Evolutionary conservation across 1,140 invertebrate genomes (phyloP), one percentile per base, ranked within the genome.

Genomic region (Musca domestica): DNA sequence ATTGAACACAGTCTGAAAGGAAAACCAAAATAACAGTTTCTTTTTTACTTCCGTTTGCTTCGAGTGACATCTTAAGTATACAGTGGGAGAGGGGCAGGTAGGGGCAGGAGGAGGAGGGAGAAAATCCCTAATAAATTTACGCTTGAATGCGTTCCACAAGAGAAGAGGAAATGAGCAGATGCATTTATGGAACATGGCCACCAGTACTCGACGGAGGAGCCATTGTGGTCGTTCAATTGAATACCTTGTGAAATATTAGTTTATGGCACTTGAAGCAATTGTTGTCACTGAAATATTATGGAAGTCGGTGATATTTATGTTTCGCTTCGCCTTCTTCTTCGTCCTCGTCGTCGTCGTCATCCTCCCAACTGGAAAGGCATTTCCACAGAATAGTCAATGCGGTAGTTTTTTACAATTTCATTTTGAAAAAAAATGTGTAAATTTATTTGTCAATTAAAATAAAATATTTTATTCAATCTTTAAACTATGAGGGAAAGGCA

Each of bases 231-330:
- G 51, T 54, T 54, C 22, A 22, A 22, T 54, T 54, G 51, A 22
- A 14, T 54, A 54, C 22, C 10, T 20, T 54, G 51, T 14, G 22
- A 54, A 20, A 54, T 54, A 75, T 76, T 78, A 76, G 76, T 80
- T 80, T 78, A 80, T 80, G 78, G 74, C 73, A 69, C 74, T 79
- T 79, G 75, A 79, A 79, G 79, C 77, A 79, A 79, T 79, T 79
- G 76, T 79, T 79, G 77, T 79, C 77, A 79, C 74, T 79, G 77
- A 79, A 79, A 79, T 79, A 79, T 79, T 79, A 79, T 79, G 74
- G 75, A 74, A 77, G 77, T 76, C 76, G 78, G 73, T 72, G 10
- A 14, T 51, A 76, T 12, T 51, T 51, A 22, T 22, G 10, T 15
- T 19, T 51, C 17, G 14, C n/a, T 51, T 51, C 7, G 3, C 17